Conservation (phyloP, 2,113 vertebrate genomes). For the Phrynosoma blainvillii region DNA sequence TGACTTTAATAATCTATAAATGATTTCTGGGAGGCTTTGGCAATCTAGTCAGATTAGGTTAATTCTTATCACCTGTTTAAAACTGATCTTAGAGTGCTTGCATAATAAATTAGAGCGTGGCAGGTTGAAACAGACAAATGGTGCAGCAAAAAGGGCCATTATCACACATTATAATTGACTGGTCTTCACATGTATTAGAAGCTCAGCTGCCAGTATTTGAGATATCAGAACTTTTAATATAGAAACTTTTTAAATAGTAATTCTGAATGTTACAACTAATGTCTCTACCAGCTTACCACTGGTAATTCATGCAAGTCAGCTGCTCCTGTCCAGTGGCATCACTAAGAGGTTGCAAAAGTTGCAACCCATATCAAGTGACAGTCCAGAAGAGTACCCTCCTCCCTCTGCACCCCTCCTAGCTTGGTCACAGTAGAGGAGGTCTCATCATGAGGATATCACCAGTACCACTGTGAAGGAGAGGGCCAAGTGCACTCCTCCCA, state of each 20-base stretch:
- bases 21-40: background rate
- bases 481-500: too few relatives aligned
- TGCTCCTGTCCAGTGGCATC: too few relatives aligned
- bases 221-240: background rate
- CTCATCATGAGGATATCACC: too few relatives aligned
- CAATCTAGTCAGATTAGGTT: background rate
- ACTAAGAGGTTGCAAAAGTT: too few relatives aligned
- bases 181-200: background rate
- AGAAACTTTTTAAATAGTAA: background rate
- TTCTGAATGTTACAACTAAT: background rate
- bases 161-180: background rate
- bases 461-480: too few relatives aligned
- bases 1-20: conserved; percentile 11
- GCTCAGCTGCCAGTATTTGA: background rate
- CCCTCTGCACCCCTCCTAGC: too few relatives aligned
- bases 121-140: background rate
- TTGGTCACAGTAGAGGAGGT: too few relatives aligned
- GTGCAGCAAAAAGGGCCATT: background rate
- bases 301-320: too few relatives aligned
- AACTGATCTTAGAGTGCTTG: background rate
- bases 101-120: background rate
- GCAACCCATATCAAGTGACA: too few relatives aligned
- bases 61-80: background rate
- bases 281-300: background rate
- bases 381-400: too few relatives aligned